Evolutionary conservation across 2,113 vertebrate species (phyloP).

Genomic region (Ailurus styani): DNA sequence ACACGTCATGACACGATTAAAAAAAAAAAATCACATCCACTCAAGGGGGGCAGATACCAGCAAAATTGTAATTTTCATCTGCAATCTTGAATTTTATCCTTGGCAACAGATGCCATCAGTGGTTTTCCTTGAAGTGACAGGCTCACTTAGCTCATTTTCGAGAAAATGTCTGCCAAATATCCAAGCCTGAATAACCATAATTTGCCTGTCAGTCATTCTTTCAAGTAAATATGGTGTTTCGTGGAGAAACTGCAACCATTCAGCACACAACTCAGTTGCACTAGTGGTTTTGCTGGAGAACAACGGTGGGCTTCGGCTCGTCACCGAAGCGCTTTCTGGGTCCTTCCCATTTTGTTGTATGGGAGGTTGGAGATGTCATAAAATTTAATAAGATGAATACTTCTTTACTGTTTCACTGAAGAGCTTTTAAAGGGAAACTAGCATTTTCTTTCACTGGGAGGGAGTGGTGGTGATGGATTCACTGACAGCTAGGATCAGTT

Average conservation of each 20-base stretch:
- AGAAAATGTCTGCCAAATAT: conserved; percentile 56
- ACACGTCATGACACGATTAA: neutral
- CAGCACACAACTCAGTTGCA: neutral
- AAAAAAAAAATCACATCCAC: neutral
- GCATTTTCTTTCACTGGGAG: neutral
- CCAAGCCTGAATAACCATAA: conserved; percentile 41
- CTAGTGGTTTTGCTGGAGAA: neutral
- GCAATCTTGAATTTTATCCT: conserved; percentile 56
- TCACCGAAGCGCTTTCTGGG: neutral
- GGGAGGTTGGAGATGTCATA: neutral
- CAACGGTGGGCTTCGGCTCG: accelerated
- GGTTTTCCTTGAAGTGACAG: conserved; percentile 61
- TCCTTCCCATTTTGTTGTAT: neutral
- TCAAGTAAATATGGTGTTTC: conserved; percentile 5
- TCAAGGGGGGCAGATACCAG: neutral
- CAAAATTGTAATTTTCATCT: conserved; percentile 42
- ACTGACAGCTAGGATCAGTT: accelerated
- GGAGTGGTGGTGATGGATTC: accelerated
- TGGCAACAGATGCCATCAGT: conserved; percentile 52
- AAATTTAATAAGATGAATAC: neutral
- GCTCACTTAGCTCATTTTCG: conserved; percentile 44
- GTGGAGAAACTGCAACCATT: neutral
- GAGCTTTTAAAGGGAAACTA: neutral
- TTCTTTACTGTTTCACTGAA: neutral
- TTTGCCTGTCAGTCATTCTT: conserved; percentile 38